A percentile compares a stretch with the other conserved stretches of the same genome.
These are phyloP conservation scores for Fopius arisanus DNA, from an alignment of 1,140 invertebrate genomes.

Conservation along the genomic window DNA sequence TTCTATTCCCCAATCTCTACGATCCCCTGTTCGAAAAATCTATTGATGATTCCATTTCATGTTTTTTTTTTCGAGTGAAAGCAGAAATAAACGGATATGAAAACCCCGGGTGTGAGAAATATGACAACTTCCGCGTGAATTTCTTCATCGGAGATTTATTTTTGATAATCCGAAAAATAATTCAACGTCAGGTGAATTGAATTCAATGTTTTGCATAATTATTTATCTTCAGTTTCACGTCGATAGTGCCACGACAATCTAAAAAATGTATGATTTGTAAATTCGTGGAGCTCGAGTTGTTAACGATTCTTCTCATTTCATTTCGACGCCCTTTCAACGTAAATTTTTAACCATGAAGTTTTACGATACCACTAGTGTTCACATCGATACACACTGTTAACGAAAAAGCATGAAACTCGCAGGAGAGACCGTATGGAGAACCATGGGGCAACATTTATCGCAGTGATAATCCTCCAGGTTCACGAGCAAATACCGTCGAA, in stretches of 20 bases:
- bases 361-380: background rate
- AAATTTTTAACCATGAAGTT: background rate
- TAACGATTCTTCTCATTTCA: background rate
- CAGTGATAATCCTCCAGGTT: conserved; percentile 15
- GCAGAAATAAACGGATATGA: background rate
- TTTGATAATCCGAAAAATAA: no score
- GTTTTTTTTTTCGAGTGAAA: background rate
- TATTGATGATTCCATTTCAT: background rate
- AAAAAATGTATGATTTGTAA: no score
- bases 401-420: background rate
- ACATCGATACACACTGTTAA: conserved; percentile 11
- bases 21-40: background rate
- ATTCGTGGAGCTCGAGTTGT: background rate
- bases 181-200: no score
- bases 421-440: background rate
- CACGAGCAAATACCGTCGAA: background rate
- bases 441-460: conserved; percentile 23
- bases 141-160: no score
- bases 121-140: no score
- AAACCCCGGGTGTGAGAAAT: background rate
- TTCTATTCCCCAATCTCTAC: background rate
- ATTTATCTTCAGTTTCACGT: no score
- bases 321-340: background rate
- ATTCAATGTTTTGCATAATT: no score
- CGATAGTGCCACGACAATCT: no score